Evolutionary conservation across 1,140 invertebrate genomes (phyloP), one percentile per base, ranked within the genome.

Genomic region (Bombus superbus): DNA sequence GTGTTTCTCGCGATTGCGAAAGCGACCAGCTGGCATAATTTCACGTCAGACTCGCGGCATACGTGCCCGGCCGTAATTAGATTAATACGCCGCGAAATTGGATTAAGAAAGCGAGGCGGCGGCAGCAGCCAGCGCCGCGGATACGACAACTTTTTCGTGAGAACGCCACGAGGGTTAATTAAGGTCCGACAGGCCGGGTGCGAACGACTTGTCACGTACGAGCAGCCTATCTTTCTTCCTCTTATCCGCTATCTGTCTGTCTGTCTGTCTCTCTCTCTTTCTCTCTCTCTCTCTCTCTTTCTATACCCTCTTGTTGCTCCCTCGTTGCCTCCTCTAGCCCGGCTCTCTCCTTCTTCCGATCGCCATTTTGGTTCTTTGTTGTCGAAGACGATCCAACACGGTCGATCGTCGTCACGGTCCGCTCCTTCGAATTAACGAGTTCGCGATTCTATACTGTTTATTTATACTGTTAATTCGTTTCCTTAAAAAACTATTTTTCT

Each of bases 81-180:
- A 88, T 87, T 88, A 87, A 88, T 88, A 74, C 74, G 38, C 68
- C 85, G 76, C 85, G 85, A 88, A 88, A 88, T 88, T 88, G 87
- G 87, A 88, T 88, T 88, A 88, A 88, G 87, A 87, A 88, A 87
- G 72, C 74, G 42, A 68, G 64, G 66, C 79, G 42, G 78, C 71
- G 38, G 69, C 15, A 38, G 71, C 69, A 38, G 71, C 69, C 38
- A 53, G 35, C 32, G 42, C 62, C 42, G 47, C 77, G 40, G 77
- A 79, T 79, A 79, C 72, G 84, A 81, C 40, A 57, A 64, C 76
- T 76, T 47, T 85, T 87, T 73, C 83, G 64, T 32, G 78, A 57
- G 42, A 78, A 75, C 38, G 44, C 79, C 79, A 71, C 32, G 11
- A 40, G 78, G 78, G 79, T 81, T 81, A 81, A 81, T 81, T 81